Conservation (phyloP, 2,113 vertebrate species). For the rat (Rattus norvegicus) region DNA sequence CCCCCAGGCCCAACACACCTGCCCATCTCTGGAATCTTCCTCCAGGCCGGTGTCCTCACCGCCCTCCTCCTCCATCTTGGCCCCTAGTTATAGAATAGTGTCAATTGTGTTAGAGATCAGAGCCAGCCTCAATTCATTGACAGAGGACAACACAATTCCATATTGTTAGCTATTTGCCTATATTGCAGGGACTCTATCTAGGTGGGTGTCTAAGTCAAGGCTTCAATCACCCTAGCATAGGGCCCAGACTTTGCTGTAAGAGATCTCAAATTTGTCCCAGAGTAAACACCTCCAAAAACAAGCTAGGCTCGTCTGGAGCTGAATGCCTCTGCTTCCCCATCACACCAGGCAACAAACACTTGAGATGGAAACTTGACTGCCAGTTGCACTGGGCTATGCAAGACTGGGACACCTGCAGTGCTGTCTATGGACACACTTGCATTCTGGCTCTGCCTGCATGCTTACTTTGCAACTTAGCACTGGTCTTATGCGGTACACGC, state of each 20-base stretch:
- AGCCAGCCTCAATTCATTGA: not conserved
- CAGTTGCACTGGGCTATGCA: not conserved
- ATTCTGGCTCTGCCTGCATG: not conserved
- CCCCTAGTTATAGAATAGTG: conserved; percentile 84
- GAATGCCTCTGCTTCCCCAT: not conserved
- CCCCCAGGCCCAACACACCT: conserved; percentile 84
- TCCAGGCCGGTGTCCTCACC: conserved; percentile 92
- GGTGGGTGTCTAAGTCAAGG: no score
- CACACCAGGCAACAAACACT: not conserved
- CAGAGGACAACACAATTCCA: not conserved
- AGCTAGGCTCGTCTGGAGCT: not conserved
- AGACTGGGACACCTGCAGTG: not conserved
- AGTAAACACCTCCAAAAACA: not conserved
- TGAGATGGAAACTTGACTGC: not conserved
- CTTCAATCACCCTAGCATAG: not conserved
- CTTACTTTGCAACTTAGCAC: not conserved
- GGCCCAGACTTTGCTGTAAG: not conserved
- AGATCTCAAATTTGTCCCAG: not conserved
- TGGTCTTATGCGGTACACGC: not conserved
- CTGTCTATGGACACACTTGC: not conserved
- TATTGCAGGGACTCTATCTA: not conserved
- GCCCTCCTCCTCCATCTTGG: conserved; percentile 90
- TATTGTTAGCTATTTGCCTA: not conserved
- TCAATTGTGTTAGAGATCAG: not conserved
- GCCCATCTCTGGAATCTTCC: conserved; percentile 92